phyloP scores from a whole-genome alignment of 2,113 vertebrate genomes.

The Ivindomyrus marchei region DNA sequence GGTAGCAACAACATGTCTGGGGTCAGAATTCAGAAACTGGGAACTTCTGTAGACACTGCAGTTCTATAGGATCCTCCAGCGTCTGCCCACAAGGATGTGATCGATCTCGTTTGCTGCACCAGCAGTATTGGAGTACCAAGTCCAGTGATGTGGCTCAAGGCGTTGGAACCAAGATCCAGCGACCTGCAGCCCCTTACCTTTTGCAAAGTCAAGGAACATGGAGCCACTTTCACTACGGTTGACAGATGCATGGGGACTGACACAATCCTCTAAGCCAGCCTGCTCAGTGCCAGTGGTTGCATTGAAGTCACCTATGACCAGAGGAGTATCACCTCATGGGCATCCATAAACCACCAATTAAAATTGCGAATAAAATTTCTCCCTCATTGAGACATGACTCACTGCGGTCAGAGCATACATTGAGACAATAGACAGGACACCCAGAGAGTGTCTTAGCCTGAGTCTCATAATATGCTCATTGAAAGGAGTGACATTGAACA shows the following conservation, averaged over 20 bases:
- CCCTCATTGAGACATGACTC: neutral
- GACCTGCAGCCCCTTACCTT: neutral
- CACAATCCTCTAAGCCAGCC: neutral
- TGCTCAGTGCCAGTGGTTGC: neutral
- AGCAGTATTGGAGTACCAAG: neutral
- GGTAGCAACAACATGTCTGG: neutral
- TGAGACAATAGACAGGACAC: neutral
- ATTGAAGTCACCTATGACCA: neutral
- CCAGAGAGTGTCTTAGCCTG: neutral
- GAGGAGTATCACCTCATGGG: neutral
- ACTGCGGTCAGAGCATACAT: neutral
- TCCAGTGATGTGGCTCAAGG: neutral
- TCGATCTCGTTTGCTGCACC: neutral
- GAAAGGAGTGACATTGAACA: neutral
- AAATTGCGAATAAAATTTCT: neutral
- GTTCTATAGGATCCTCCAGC: neutral
- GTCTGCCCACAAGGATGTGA: neutral
- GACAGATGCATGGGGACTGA: neutral
- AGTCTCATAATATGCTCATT: neutral
- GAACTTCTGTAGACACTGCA: neutral
- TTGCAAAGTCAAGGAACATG: neutral
- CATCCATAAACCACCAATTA: neutral
- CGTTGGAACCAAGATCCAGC: neutral
- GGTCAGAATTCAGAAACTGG: neutral
- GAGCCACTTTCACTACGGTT: neutral